Base-by-base conservation (phyloP, 92 coral and sea anemone genomes). In the Bergia sp. region DNA sequence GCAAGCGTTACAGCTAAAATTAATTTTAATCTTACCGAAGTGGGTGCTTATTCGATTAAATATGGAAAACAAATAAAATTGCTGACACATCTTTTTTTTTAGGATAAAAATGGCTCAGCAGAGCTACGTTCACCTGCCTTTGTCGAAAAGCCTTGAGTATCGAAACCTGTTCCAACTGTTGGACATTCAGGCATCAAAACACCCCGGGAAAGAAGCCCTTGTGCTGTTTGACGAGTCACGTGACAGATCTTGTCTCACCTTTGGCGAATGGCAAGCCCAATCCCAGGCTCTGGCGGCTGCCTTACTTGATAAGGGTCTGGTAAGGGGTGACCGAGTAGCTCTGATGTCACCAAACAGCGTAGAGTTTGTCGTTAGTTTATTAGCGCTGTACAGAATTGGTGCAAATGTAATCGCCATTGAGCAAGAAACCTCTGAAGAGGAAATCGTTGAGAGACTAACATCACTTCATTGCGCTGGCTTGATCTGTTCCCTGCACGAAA, bases 251-350 rank as follows among this genome's bases (percentile, higher is more conserved):
- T 38, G 37, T 43, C 81, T 77, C 29, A 44, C 81, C 13, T 77
- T 77, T 77, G 81, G 57, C 37, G 55, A 77, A 23, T 77, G 40
- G 20, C 77, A 73, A 41, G 40, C 44, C 20, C 45, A 73, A 45
- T 73, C 77, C 77, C 77, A 73, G 44, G 77, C 77, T 7, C 43
- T 73, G 18, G 77, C 77, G 29, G 77, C 77, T 37, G 77, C 77
- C 20, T 73, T 73, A 1, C 43, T 73, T 37, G 77, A 12, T 38
- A 73, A 73, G 44, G 77, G 77, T 41, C 77, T 73, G 77, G 77
- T 38, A 1, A 12, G 77, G 43, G 20, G 44, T 41, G 77, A 73
- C 77, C n/a, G 77, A 20, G 81, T 77, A n/a, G 81, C 55, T 5
- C 55, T 77, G 1, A 77, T 77, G 36, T 77, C 81, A 42, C 81